Evolutionary conservation across 2,113 vertebrate genomes (phyloP), one percentile per base, ranked within the genome.

Genomic region (Xyliphius kryptos): DNA sequence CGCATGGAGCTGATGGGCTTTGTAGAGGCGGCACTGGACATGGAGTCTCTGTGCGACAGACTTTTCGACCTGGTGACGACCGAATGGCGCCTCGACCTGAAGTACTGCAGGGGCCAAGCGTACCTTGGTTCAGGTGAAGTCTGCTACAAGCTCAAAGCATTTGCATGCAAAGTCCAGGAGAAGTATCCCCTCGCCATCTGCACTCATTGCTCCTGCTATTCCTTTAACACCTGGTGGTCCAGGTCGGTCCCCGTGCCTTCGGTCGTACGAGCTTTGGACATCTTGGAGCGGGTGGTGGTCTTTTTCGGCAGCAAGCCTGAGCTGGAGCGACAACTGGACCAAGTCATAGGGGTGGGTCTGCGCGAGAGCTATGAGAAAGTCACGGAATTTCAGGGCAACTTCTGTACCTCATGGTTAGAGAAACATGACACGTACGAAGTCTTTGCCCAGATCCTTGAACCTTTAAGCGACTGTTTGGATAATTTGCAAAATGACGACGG

Each of bases 191-290:
- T 94, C 41, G 93, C 95, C 13, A 86, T 97, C 68, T 95, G 89
- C 68, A 95, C 94, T 0, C 85, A 93, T 48, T 91, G 91, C 68
- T 95, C 94, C 47, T 90, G 88, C 2, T 98, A 94, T 76, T 91
- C 95, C 72, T 92, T 98, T 79, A 97, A 97, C 44, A 80, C 88
- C 0, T 97, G 93, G 94, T 84, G 96, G 82, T 93, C 93, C 7
- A 94, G 92, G 75, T 91, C 93, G 0, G 82, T 92, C 58, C 94
- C 94, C 1, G 89, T 96, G n/a, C 66, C 83, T 15, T 83, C 90
- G 11, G 80, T 97, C 37, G 90, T 90, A 36, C 75, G 89, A 74
- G 89, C 90, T 0, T 70, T 98, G 12, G 92, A 93, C 54, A 89
- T 85, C 0, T 89, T 96, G 7, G 92, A 96, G 67, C 92, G 93